These are phyloP conservation scores for Mesoligia furuncula DNA, from an alignment of 2,888 invertebrate genomes.

Conservation along the genomic window DNA sequence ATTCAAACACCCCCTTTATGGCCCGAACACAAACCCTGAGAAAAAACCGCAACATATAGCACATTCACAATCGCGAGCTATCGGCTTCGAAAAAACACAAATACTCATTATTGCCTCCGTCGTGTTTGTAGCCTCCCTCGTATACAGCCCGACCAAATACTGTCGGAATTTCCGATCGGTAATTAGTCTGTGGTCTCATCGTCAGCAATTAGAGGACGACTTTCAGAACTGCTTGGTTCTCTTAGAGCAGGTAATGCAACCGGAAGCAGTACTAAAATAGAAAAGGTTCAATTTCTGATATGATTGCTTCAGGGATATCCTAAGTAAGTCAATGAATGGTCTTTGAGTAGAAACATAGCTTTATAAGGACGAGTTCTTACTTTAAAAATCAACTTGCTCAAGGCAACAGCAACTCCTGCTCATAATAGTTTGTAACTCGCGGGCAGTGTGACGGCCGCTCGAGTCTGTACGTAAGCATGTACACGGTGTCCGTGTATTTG, in stretches of 20 bases:
- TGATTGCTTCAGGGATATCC: neutral
- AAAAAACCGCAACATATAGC: neutral
- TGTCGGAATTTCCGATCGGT: conserved; percentile 3
- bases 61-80: neutral
- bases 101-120: conserved; percentile 18
- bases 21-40: neutral
- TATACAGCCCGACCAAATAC: conserved; percentile 8
- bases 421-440: neutral
- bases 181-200: conserved; percentile 9
- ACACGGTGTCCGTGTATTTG: conserved; percentile 11
- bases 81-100: conserved; percentile 9
- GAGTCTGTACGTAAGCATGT: neutral
- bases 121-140: neutral
- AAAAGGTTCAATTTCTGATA: neutral
- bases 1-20: neutral
- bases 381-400: neutral
- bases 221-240: neutral
- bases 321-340: neutral
- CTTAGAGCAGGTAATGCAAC: neutral
- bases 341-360: too few species aligned
- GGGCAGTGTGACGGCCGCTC: neutral
- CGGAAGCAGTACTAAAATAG: too few species aligned
- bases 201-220: neutral
- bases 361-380: neutral
- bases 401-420: neutral